A percentile compares a stretch with the other conserved stretches of the same genome.
Conservation (phyloP, 2,797 vertebrate genomes). For the Pyrocephalus nanus region DNA sequence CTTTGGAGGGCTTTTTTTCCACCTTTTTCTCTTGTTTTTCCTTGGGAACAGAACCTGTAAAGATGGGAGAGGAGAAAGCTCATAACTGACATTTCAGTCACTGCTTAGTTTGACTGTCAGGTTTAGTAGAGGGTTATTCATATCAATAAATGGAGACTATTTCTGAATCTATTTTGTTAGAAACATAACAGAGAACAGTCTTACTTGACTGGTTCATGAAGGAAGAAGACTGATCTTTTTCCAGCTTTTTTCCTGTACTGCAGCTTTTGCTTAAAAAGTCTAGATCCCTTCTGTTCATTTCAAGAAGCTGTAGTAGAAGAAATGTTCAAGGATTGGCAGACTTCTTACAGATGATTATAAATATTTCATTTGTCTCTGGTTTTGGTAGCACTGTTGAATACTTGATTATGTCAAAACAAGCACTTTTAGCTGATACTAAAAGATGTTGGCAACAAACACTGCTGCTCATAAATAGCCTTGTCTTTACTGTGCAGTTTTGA, state of each 20-base stretch:
- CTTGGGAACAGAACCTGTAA: not conserved
- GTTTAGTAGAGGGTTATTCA: not conserved
- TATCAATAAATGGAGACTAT: not conserved
- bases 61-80: not conserved
- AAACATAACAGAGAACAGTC: not conserved
- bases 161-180: not conserved
- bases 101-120: not conserved
- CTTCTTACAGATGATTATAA: constrained; percentile 13
- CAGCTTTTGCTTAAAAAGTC: not conserved
- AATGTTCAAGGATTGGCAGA: not conserved
- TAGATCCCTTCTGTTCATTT: constrained; percentile 5
- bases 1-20: not conserved
- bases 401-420: constrained; percentile 37
- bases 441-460: not conserved
- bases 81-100: not conserved
- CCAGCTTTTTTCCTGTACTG: not conserved
- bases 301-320: not conserved
- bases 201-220: not conserved
- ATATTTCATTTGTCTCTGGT: constrained; percentile 27
- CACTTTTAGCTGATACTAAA: not conserved
- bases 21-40: not conserved
- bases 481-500: not conserved
- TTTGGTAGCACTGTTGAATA: not conserved
- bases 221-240: not conserved
- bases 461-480: constrained; percentile 3